Evolutionary conservation across 2,113 vertebrate species (phyloP).

Genomic region (Caretta caretta): DNA sequence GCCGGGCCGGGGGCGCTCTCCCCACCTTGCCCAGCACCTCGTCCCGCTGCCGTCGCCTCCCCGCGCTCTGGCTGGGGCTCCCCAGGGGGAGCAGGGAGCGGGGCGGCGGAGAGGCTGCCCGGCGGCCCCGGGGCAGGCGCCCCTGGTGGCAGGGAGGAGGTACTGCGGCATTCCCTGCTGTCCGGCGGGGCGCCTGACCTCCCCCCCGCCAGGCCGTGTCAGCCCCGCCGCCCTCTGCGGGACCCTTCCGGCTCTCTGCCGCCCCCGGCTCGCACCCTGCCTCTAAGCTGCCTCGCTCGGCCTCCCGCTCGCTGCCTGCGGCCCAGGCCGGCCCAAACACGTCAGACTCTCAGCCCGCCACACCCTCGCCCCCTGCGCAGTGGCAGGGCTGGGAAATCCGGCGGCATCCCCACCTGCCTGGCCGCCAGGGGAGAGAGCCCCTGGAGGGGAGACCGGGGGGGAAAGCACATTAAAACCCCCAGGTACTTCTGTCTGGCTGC

Average conservation of each 20-base stretch:
- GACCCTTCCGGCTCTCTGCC: neutral
- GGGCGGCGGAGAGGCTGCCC: neutral
- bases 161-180: neutral
- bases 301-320: neutral
- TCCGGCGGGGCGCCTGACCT: too few relatives aligned
- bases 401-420: neutral
- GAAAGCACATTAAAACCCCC: too few relatives aligned
- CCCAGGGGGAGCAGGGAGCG: neutral
- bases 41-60: neutral
- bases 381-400: accelerated
- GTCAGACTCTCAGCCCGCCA: too few relatives aligned
- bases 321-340: too few relatives aligned
- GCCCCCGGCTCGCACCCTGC: neutral
- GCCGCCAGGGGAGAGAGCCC: too few relatives aligned
- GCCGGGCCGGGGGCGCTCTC: accelerated
- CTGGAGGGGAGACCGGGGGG: too few relatives aligned
- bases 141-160: accelerated
- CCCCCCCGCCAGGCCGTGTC: neutral
- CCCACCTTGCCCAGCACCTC: accelerated
- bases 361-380: accelerated
- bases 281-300: neutral
- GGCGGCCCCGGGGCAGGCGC: neutral
- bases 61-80: neutral
- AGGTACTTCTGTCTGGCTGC: neutral
- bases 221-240: accelerated